Evolutionary conservation across 2,797 vertebrate species (phyloP).

Genomic region (Protonibea diacanthus): DNA sequence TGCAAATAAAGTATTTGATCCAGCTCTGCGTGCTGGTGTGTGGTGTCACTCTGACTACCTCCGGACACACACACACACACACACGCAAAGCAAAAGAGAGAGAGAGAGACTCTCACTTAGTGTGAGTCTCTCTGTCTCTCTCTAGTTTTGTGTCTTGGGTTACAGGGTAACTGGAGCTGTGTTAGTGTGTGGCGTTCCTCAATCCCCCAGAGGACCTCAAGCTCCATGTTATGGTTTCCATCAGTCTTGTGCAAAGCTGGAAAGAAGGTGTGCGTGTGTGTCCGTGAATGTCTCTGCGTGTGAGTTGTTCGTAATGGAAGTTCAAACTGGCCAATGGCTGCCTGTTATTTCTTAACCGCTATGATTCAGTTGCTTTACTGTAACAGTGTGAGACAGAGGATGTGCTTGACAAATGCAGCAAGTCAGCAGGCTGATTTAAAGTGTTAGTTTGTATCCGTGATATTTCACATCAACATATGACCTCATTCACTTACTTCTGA

Average conservation of each 20-base stretch:
- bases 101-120: slow-evolving; percentile 30
- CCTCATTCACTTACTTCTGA: slow-evolving; percentile 57
- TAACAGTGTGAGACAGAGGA: slow-evolving; percentile 45
- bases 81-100: slow-evolving; percentile 6
- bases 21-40: slow-evolving; percentile 46
- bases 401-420: slow-evolving; percentile 52
- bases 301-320: slow-evolving; percentile 48
- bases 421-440: slow-evolving; percentile 63
- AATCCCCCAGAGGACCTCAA: slow-evolving; percentile 76
- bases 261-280: slow-evolving; percentile 44
- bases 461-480: slow-evolving; percentile 61
- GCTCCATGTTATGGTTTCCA: slow-evolving; percentile 84
- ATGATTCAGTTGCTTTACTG: slow-evolving; percentile 45
- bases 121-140: slow-evolving; percentile 63
- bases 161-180: slow-evolving; percentile 82
- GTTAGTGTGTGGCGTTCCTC: slow-evolving; percentile 81
- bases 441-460: slow-evolving; percentile 38
- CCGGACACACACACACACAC: slow-evolving; percentile 32
- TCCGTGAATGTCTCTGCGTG: slow-evolving; percentile 27
- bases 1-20: slow-evolving; percentile 66
- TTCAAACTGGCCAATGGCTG: slow-evolving; percentile 36
- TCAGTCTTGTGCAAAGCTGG: slow-evolving; percentile 75
- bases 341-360: slow-evolving; percentile 38
- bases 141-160: slow-evolving; percentile 73
- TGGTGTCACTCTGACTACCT: slow-evolving; percentile 58